phyloP scores from a whole-genome alignment of 2,113 vertebrate genomes.

The Hydropotes inermis region DNA sequence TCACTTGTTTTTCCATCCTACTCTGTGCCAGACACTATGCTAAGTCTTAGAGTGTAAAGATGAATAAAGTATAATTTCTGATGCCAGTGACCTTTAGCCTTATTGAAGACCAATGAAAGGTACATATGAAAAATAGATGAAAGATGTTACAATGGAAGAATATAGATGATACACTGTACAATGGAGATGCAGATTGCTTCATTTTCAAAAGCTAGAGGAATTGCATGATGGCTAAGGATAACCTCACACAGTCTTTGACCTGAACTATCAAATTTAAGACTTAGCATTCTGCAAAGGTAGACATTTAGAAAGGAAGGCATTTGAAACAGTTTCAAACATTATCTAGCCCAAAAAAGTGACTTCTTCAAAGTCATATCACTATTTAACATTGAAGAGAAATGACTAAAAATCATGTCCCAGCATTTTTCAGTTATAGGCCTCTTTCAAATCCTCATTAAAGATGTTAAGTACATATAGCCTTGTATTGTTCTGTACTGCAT shows the following conservation, averaged over 20 bases:
- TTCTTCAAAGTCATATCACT: neutral
- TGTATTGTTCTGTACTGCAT: neutral
- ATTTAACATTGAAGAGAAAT: neutral
- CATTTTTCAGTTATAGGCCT: neutral
- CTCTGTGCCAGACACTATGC: neutral
- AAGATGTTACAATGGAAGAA: neutral
- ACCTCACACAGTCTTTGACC: neutral
- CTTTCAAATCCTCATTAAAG: neutral
- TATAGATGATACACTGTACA: neutral
- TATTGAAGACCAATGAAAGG: neutral
- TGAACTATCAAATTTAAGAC: neutral
- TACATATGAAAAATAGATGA: neutral
- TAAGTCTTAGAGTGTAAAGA: neutral
- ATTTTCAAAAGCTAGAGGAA: neutral
- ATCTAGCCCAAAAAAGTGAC: neutral
- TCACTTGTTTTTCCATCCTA: neutral
- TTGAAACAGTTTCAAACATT: neutral
- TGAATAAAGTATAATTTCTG: neutral
- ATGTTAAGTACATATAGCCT: neutral
- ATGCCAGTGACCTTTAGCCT: neutral
- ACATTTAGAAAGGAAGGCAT: neutral
- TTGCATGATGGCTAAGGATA: neutral
- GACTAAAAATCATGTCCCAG: neutral
- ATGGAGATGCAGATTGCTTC: neutral
- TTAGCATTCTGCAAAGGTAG: neutral